Base-by-base conservation (phyloP, 2,888 invertebrate genomes). In the Pachymerium ferrugineum region DNA sequence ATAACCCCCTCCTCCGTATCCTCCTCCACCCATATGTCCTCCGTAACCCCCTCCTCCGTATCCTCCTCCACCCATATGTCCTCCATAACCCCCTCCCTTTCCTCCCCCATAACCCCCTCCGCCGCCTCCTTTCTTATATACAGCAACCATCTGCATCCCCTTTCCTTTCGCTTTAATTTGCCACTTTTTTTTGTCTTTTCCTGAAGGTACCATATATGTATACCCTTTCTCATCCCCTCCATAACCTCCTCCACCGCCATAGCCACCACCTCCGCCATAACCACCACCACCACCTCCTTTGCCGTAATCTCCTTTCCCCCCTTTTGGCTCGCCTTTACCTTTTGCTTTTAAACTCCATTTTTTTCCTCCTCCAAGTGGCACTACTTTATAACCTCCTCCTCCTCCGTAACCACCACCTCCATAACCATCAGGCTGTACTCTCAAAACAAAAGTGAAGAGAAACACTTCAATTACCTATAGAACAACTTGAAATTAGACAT, bases 11-110 rank as follows among this genome's bases (percentile, higher is more conserved):
- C 62, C 62, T 54, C 62, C 62, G 19, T 54, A 54, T 54, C 62
- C 62, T 16, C 62, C 62, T 12, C 62, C 62, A 16, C 62, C 35
- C 35, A 35, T 35, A 10, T 22, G n/a, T 12, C 62, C 62, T 54
- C 62, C 62, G 8, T 12, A 16, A 6, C 62, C 62, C 8, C 62
- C 62, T 8, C 62, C 62, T 54, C 62, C 62, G n/a, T 16, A 16
- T 54, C 62, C 62, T 16, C 62, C 62, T 54, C 62, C 62, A 22
- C 62, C 62, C n/a, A n/a, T n/a, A n/a, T n/a, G n/a, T 54, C 62
- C 62, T 54, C 70, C 70, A 12, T 33, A 30, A n/a, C 70, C 70
- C 22, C 10, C n/a, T n/a, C n/a, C n/a, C n/a, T n/a, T n/a, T n/a
- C 62, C 62, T 8, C 62, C 62, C 19, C 62, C 62, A 12, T 16